Base-by-base conservation (phyloP, 2,113 vertebrate genomes). In the Montifringilla adamsi region DNA sequence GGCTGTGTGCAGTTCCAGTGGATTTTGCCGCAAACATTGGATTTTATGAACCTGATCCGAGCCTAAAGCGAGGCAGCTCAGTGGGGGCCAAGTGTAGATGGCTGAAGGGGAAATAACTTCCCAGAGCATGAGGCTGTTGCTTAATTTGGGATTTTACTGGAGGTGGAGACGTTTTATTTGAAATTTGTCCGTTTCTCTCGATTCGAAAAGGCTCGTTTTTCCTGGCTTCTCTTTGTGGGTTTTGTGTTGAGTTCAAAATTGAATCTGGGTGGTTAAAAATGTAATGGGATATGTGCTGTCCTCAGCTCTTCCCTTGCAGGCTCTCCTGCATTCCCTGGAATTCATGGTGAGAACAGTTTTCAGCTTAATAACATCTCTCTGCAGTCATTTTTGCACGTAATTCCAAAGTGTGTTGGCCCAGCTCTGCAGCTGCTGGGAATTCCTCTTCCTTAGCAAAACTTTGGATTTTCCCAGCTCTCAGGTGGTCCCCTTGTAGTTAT, bases 91-190 rank as follows among this genome's bases (percentile, higher is more conserved):
- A 80, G 52, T 1, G 3, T 1, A 11, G 69, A 20, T 44, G 78
- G 3, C 78, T 49, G 91, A 73, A 78, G 64, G 82, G 63, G 67
- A 95, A 92, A 92, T 23, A 79, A 58, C 44, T 91, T 88, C 75
- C 68, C 75, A 86, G 56, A 87, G 90, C 73, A 27, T n/a, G 47
- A 62, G 50, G 68, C 12, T 87, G 55, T 69, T 96, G 81, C 94
- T 91, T 88, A 85, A 94, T 33, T 85, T 41, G 62, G 73, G 88
- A 37, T 93, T 97, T 95, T 72, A 47, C 72, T 68, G 75, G 87
- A 85, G 69, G 68, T 88, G 46, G 64, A 78, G 58, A 11, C 27
- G 3, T 93, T 84, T 33, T 28, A 56, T 84, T 92, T 70, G 60
- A 66, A 31, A 49, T 81, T 87, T 62, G 41, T 19, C 43, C 43